Evolutionary conservation across 2,888 invertebrate genomes (phyloP).

Genomic region (Acrocyrtus sp.): DNA sequence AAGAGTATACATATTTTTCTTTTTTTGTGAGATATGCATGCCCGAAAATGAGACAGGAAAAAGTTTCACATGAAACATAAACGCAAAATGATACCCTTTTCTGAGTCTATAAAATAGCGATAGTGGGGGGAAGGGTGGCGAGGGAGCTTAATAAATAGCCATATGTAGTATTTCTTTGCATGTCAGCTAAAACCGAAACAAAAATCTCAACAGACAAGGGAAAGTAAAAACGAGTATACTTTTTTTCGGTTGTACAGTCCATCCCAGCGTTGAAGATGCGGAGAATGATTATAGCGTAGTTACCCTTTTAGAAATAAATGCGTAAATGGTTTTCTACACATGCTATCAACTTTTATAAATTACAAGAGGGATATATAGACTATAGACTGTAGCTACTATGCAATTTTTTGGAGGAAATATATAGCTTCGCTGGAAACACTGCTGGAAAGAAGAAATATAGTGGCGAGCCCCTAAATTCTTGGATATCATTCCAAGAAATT

Average conservation of each 20-base stretch:
- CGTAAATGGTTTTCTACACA: conserved; percentile 10
- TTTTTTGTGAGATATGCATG: conserved; percentile 8
- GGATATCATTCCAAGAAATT: conserved; percentile 51
- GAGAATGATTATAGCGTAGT: no score
- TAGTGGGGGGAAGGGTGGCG: background rate
- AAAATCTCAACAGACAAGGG: conserved; percentile 36
- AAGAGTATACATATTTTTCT: conserved; percentile 3
- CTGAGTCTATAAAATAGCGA: conserved; percentile 32
- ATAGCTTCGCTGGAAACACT: no score
- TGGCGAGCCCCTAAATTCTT: conserved; percentile 37
- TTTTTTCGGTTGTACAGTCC: no score
- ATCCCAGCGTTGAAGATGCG: no score
- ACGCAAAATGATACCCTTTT: conserved; percentile 23
- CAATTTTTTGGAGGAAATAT: no score
- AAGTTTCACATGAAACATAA: conserved; percentile 43
- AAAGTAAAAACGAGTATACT: no score
- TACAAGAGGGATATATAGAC: no score
- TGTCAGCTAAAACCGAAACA: conserved; percentile 37
- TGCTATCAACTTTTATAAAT: conserved; percentile 8
- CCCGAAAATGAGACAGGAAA: conserved; percentile 31
- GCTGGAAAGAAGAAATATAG: no score
- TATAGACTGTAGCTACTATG: no score
- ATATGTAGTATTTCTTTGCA: conserved; percentile 40
- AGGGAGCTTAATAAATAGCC: conserved; percentile 36
- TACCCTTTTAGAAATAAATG: no score